Conservation (phyloP, 2,797 vertebrate genomes). For the Tenualosa ilisha region DNA sequence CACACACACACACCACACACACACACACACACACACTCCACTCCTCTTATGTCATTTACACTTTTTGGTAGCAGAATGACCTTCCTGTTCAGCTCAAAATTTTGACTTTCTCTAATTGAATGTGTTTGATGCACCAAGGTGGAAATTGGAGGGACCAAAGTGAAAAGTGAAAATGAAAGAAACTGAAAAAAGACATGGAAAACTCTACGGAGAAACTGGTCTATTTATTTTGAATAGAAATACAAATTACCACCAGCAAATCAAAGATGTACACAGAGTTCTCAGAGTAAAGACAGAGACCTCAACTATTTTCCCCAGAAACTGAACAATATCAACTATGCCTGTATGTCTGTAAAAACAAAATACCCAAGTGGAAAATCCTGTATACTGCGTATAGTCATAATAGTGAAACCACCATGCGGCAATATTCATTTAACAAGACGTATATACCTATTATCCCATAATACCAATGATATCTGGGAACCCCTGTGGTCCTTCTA, state of each 20-base stretch:
- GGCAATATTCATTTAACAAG: too few relatives aligned
- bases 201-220: not conserved
- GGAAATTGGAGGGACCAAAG: not conserved
- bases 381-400: not conserved
- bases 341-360: not conserved
- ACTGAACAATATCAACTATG: not conserved
- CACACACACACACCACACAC: not conserved
- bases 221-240: not conserved
- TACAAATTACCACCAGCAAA: not conserved
- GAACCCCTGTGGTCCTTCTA: too few relatives aligned
- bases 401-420: not conserved
- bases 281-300: not conserved
- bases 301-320: too few relatives aligned
- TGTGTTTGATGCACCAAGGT: not conserved
- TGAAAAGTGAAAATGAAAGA: not conserved
- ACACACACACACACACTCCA: not conserved
- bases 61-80: conserved; percentile 24
- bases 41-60: conserved; percentile 14
- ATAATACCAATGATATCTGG: too few relatives aligned
- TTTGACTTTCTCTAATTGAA: conserved; percentile 30
- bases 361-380: not conserved
- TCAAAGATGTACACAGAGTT: not conserved
- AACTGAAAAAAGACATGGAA: not conserved
- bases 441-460: too few relatives aligned
- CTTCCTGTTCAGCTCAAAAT: conserved; percentile 30